phyloP scores from a whole-genome alignment of 2,888 invertebrate species.

The Caenorhabditis sinica region DNA sequence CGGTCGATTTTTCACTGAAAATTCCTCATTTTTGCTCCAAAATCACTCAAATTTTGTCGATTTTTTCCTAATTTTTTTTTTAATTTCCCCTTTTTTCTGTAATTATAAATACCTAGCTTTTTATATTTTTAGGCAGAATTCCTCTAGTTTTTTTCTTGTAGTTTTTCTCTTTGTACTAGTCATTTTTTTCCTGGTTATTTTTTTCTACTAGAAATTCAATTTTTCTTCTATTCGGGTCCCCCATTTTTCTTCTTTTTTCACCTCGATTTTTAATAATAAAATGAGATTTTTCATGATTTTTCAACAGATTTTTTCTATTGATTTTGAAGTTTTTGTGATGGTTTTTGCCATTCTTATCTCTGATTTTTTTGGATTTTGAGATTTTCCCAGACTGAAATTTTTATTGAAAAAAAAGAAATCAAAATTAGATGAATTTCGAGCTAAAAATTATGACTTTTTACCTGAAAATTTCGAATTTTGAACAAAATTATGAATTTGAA shows the following conservation, averaged over 20 bases:
- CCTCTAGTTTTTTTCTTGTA: conserved; percentile 2
- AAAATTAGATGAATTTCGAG: no score
- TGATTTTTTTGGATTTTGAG: neutral
- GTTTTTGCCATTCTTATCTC: neutral
- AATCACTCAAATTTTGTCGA: neutral
- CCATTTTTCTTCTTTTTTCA: neutral
- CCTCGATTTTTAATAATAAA: neutral
- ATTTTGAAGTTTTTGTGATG: neutral
- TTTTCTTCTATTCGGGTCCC: neutral
- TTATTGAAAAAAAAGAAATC: neutral
- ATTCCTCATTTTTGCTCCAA: neutral
- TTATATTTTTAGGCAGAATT: neutral
- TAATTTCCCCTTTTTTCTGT: neutral
- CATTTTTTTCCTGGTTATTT: neutral
- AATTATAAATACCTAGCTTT: neutral
- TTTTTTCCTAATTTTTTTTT: neutral
- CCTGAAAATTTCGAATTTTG: neutral
- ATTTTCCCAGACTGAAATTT: neutral
- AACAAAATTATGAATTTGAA: neutral
- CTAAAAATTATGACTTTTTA: neutral
- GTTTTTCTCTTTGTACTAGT: neutral
- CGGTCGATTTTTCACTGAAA: no score
- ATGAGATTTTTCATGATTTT: neutral
- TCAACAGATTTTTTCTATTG: neutral
- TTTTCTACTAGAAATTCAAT: neutral